Percentiles rank a stretch among this genome's conserved stretches.
phyloP scores from a whole-genome alignment of 1,140 invertebrate genomes.

The Drosophila sulfurigaster region DNA sequence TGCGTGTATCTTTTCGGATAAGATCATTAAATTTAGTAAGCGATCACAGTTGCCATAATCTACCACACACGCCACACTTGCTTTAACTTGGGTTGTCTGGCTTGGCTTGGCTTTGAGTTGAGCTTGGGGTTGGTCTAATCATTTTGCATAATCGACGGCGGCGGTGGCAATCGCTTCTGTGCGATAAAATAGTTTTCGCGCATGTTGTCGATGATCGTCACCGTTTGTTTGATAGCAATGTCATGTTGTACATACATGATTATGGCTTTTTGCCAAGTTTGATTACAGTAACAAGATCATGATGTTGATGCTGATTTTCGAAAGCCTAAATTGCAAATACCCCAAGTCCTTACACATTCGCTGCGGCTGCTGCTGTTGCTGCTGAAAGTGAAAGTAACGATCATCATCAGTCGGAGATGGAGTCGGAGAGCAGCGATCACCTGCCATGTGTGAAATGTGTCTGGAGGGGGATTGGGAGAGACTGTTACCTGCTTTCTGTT shows the following conservation, averaged over 20 bases:
- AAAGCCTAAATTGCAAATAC: constrained; percentile 70
- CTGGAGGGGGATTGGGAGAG: constrained; percentile 48
- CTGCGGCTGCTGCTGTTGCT: not conserved
- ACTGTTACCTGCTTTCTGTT: constrained; percentile 20
- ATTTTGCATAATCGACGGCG: constrained; percentile 64
- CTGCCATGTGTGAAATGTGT: constrained; percentile 65
- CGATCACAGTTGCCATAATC: constrained; percentile 43
- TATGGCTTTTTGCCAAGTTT: constrained; percentile 72
- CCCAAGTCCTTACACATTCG: constrained; percentile 65
- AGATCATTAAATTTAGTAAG: constrained; percentile 39
- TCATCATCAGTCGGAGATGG: constrained; percentile 30
- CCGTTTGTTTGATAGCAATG: constrained; percentile 35
- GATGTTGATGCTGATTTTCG: constrained; percentile 76
- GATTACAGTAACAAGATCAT: constrained; percentile 77
- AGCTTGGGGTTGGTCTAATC: constrained; percentile 18
- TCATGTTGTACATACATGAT: constrained; percentile 62
- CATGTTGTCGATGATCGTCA: constrained; percentile 26
- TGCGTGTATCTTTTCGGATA: constrained; percentile 28
- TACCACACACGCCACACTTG: constrained; percentile 29
- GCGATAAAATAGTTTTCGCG: constrained; percentile 30
- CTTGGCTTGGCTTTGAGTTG: not conserved
- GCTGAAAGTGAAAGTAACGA: constrained; percentile 75
- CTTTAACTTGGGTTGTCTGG: not conserved
- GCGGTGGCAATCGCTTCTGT: constrained; percentile 31
- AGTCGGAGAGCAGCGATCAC: constrained; percentile 57